Base-by-base conservation (phyloP, 92 coral and sea anemone genomes). In the Anthopleura xanthogrammica region DNA sequence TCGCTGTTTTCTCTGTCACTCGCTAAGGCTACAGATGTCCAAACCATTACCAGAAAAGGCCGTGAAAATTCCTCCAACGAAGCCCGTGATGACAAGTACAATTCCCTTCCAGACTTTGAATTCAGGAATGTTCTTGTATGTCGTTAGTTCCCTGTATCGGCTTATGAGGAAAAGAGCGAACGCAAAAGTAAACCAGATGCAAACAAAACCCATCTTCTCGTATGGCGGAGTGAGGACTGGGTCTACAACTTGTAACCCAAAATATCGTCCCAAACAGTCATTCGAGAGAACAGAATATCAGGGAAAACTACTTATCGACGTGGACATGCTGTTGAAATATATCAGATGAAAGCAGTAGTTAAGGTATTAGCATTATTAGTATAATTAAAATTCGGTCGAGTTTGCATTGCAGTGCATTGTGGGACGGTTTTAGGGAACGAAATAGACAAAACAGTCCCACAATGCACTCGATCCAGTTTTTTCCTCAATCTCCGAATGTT, bases 1-100 rank as follows among this genome's bases (percentile, higher is more conserved):
- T 90, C 55, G 98, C 95, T 12, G 98, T 94, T 79, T 94, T 94
- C 82, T 94, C 98, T 40, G 92, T 87, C 22, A 94, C 98, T 7
- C 98, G 56, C 98, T 94, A 86, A 94, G 92, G 87, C 95, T 94
- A 72, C 98, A 94, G 60, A 94, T 87, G 78, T 94, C 98, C 79
- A 94, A 82, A 16, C 98, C 98, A 78, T 95, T 94, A 16, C 97
- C 97, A 40, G 97, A 86, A 41, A 93, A 70, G 5, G 94, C 89
- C 1, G 97, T 81, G 82, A 93, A 93, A 73, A 93, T 93, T 12
- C 97, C 97, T 11, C 97, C 97, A 5, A 89, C 57, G 54, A 93
- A 77, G 7, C 98, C 98, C 0, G 94, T 83, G n/a, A 83, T 7
- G 1, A 83, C 7, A 13, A 94, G 90, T 7, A 92, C 93, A 23